phyloP scores from a whole-genome alignment of 2,113 vertebrate species.

The Lepisosteus osseus region DNA sequence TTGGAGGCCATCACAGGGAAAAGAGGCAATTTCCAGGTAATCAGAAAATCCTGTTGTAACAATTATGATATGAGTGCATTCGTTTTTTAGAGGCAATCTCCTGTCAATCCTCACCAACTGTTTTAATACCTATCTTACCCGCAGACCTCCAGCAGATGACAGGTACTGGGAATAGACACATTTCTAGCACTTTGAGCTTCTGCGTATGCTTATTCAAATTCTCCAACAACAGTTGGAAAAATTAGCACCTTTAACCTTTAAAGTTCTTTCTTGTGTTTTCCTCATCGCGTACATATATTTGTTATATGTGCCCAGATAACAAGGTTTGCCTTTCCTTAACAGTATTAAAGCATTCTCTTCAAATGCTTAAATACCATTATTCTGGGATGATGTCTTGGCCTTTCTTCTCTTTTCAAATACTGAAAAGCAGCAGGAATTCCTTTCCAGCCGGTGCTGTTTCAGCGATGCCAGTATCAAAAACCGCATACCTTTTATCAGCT shows the following conservation, averaged over 20 bases:
- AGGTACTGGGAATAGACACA: not conserved
- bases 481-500: slow-evolving; percentile 60
- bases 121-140: slow-evolving; percentile 43
- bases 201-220: not conserved
- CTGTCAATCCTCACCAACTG: slow-evolving; percentile 57
- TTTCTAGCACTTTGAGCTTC: not conserved
- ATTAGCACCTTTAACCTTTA: not conserved
- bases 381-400: slow-evolving; percentile 18
- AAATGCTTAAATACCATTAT: slow-evolving; percentile 33
- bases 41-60: slow-evolving; percentile 71
- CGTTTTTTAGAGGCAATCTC: slow-evolving; percentile 63
- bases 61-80: slow-evolving; percentile 64
- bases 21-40: slow-evolving; percentile 70
- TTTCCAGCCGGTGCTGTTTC: slow-evolving; percentile 41
- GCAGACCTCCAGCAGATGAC: slow-evolving; percentile 3
- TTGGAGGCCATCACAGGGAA: slow-evolving; percentile 66
- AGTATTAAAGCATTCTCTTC: slow-evolving; percentile 20
- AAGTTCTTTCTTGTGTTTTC: not conserved
- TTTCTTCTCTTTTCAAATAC: slow-evolving; percentile 36
- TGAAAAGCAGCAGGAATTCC: slow-evolving; percentile 27
- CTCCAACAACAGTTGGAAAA: not conserved
- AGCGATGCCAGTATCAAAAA: slow-evolving; percentile 46
- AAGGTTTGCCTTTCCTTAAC: not conserved
- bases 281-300: not conserved
- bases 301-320: not conserved